These are phyloP conservation scores for Dipodomys stephensi DNA, from an alignment of 2,113 vertebrate species.

Conservation along the genomic window DNA sequence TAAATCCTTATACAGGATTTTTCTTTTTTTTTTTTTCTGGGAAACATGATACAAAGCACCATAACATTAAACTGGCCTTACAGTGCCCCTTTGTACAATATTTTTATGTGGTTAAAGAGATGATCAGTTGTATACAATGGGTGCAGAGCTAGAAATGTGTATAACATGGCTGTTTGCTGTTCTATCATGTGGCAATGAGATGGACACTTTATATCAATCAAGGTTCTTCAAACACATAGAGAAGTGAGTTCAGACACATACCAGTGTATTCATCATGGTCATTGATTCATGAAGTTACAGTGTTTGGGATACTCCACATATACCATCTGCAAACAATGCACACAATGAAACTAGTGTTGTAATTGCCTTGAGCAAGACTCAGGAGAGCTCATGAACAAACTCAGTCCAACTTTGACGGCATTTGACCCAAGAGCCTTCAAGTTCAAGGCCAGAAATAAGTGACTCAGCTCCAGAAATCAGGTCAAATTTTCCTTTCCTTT, in stretches of 20 bases:
- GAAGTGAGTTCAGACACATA: neutral
- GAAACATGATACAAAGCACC: neutral
- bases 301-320: accelerated
- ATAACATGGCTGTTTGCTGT: neutral
- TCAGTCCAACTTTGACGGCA: neutral
- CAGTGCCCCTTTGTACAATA: neutral
- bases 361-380: neutral
- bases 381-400: accelerated
- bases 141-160: neutral
- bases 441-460: neutral
- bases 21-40: neutral
- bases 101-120: neutral
- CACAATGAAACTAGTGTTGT: neutral
- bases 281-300: neutral
- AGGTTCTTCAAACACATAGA: neutral
- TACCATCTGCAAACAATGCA: neutral
- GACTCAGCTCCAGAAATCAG: neutral
- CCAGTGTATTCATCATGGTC: neutral
- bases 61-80: neutral
- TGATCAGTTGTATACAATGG: neutral
- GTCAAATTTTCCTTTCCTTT: neutral
- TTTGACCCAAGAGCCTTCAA: neutral
- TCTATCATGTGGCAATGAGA: neutral
- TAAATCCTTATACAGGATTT: neutral
- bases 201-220: too few species aligned